A percentile compares a stretch with the other conserved stretches of the same genome.
Conservation (phyloP, 2,888 invertebrate species). For the Eupithecia dodoneata region DNA sequence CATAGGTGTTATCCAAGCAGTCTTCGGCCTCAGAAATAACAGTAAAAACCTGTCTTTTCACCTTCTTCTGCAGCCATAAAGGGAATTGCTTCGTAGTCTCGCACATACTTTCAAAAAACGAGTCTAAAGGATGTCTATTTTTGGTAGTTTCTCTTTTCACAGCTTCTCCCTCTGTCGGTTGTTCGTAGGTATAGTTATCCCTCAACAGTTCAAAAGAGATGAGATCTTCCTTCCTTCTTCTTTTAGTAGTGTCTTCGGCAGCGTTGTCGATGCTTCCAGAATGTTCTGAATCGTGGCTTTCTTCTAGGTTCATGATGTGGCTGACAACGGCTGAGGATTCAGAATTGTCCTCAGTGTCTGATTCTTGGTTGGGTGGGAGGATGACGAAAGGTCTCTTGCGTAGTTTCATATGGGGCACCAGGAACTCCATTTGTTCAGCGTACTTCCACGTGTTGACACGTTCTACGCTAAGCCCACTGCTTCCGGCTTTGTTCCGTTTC, state of each 20-base stretch:
- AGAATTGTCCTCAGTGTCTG: conserved; percentile 3
- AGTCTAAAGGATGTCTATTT: conserved; percentile 11
- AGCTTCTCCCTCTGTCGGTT: background rate
- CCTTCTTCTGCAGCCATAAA: background rate
- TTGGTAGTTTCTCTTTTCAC: background rate
- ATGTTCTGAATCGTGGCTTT: conserved; percentile 1
- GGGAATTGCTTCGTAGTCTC: conserved; percentile 1
- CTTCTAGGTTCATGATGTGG: background rate
- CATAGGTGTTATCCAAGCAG: conserved; percentile 1
- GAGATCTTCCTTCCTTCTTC: conserved; percentile 1
- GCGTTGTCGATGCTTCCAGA: conserved; percentile 6
- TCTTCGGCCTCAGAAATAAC: conserved; percentile 9
- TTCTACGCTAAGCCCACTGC: background rate
- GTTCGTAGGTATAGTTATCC: background rate
- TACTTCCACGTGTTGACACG: conserved; percentile 7
- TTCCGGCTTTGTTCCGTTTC: background rate
- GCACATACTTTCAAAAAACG: conserved; percentile 11
- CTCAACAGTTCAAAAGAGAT: conserved; percentile 7
- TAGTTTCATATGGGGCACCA: conserved; percentile 1
- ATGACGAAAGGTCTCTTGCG: background rate
- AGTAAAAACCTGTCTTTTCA: conserved; percentile 8
- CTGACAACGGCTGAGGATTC: background rate
- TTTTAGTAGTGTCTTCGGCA: background rate
- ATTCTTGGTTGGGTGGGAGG: background rate
- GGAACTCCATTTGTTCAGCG: background rate